A percentile compares a stretch with the other conserved stretches of the same genome.
Conservation (phyloP, 2,888 invertebrate species). For the Teinopalpus imperialis region DNA sequence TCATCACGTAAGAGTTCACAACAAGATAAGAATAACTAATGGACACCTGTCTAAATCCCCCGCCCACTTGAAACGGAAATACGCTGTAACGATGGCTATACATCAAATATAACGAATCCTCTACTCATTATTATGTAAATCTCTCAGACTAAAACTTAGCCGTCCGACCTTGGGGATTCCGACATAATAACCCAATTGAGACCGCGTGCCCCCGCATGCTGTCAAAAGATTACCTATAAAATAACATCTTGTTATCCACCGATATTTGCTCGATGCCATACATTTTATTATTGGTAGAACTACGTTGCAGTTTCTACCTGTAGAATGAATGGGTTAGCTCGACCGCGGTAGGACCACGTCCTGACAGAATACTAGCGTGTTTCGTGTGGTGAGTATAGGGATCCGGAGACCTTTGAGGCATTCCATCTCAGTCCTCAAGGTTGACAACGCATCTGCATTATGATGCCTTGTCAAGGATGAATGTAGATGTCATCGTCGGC, state of each 20-base stretch:
- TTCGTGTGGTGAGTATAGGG: too few relatives aligned
- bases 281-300: too few relatives aligned
- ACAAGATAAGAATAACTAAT: slow-evolving; percentile 25
- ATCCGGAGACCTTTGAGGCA: too few relatives aligned
- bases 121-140: slow-evolving; percentile 38
- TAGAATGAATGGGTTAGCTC: too few relatives aligned
- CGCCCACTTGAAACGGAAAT: slow-evolving; percentile 28
- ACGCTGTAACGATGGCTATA: slow-evolving; percentile 10
- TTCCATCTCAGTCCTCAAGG: too few relatives aligned
- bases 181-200: slow-evolving; percentile 70
- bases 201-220: slow-evolving; percentile 65
- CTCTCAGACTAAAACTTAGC: slow-evolving; percentile 24
- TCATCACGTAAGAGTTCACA: slow-evolving; percentile 3
- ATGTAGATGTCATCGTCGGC: too few relatives aligned
- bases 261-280: not conserved
- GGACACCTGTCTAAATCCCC: slow-evolving; percentile 12
- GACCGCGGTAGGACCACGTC: too few relatives aligned
- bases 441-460: too few relatives aligned
- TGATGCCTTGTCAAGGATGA: too few relatives aligned
- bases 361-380: too few relatives aligned
- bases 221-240: slow-evolving; percentile 50
- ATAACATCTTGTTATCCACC: slow-evolving; percentile 5
- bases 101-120: slow-evolving; percentile 19
- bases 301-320: too few relatives aligned
- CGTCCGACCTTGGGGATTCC: slow-evolving; percentile 58